Evolutionary conservation across 2,797 vertebrate species (phyloP).

Genomic region (Anguilla megastoma): DNA sequence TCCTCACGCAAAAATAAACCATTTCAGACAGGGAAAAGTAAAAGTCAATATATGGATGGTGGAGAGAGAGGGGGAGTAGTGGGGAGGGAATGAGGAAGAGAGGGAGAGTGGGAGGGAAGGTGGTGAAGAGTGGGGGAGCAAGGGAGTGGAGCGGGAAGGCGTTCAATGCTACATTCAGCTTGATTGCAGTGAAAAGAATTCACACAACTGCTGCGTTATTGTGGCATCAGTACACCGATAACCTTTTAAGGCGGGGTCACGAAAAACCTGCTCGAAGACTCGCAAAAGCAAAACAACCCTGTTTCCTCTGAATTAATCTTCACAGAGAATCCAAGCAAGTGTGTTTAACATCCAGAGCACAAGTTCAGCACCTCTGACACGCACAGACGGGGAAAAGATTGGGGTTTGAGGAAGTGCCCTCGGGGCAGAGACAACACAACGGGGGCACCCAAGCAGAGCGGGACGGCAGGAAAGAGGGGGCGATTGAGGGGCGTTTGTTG

Average conservation of each 20-base stretch:
- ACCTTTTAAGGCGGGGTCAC: conserved; percentile 48
- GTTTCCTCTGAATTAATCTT: conserved; percentile 59
- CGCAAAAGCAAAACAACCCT: conserved; percentile 55
- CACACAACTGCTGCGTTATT: not conserved
- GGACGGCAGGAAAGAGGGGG: not conserved
- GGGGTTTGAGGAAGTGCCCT: conserved; percentile 5
- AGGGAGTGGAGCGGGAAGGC: not conserved
- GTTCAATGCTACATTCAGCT: not conserved
- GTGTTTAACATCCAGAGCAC: conserved; percentile 52
- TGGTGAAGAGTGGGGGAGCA: not conserved
- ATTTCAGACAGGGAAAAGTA: not conserved
- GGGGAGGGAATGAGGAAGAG: not conserved
- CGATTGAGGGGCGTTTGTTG: not conserved
- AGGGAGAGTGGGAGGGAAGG: not conserved
- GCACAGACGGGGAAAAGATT: conserved; percentile 19
- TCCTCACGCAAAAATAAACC: not conserved
- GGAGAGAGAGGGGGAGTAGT: not conserved
- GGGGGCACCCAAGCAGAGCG: not conserved
- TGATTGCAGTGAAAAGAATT: not conserved
- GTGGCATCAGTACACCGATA: conserved; percentile 46
- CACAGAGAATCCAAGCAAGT: conserved; percentile 37
- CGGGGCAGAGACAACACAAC: conserved; percentile 9
- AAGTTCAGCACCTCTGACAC: conserved; percentile 32
- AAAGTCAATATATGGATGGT: not conserved
- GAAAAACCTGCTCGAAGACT: conserved; percentile 49